Percentiles rank a stretch among this genome's conserved stretches.
Evolutionary conservation across 2,797 vertebrate genomes (phyloP).

Genomic region (Myotis findleyi): DNA sequence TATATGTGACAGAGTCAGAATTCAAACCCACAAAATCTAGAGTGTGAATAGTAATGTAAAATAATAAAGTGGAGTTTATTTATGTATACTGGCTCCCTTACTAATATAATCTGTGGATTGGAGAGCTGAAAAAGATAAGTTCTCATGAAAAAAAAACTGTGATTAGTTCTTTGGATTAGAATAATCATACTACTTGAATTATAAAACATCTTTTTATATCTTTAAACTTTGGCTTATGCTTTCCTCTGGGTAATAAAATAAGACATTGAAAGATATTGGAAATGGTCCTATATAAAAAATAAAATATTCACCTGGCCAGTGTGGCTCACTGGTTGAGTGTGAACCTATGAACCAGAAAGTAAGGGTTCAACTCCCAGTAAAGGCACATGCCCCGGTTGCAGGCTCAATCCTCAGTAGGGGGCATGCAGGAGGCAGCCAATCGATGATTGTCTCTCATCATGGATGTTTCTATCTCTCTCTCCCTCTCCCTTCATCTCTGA

Average conservation of each 20-base stretch:
- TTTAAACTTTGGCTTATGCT: constrained; percentile 14
- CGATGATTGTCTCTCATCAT: no score
- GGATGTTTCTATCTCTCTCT: no score
- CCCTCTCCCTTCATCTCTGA: no score
- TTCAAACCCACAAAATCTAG: not conserved
- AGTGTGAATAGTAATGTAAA: not conserved
- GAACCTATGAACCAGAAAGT: no score
- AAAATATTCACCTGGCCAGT: not conserved
- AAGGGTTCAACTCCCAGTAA: no score
- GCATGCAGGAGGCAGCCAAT: no score
- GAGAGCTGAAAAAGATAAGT: constrained; percentile 16
- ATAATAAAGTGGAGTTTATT: not conserved
- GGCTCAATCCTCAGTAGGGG: no score
- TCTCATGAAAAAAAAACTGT: not conserved
- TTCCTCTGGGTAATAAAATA: constrained; percentile 12
- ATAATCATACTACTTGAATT: not conserved
- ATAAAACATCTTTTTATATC: not conserved
- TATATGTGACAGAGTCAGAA: not conserved
- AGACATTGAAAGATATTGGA: not conserved
- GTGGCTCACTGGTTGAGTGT: no score
- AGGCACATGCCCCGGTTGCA: no score
- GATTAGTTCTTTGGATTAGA: constrained; percentile 40
- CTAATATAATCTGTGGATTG: not conserved
- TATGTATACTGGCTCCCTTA: not conserved
- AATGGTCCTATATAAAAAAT: not conserved